These are phyloP conservation scores for Nothobranchius kuhntae DNA, from an alignment of 2,113 vertebrate genomes.

Conservation along the genomic window DNA sequence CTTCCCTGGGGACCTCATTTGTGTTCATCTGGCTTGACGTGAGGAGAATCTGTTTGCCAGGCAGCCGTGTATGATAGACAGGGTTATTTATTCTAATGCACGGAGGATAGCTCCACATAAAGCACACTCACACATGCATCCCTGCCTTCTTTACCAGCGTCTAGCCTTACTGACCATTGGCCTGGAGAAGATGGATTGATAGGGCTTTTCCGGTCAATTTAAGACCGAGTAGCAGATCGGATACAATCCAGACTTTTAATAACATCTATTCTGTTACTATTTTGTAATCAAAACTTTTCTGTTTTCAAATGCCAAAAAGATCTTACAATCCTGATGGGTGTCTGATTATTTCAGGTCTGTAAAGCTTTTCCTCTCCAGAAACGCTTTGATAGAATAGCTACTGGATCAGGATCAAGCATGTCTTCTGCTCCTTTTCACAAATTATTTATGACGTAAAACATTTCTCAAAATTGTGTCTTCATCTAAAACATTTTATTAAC, in stretches of 20 bases:
- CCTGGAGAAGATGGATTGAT: background rate
- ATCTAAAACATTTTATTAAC: no score
- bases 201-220: background rate
- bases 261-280: background rate
- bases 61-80: constrained; percentile 62
- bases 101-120: constrained; percentile 13
- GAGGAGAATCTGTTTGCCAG: constrained; percentile 67
- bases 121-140: constrained; percentile 2
- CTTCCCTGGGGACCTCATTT: constrained; percentile 69
- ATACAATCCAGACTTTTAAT: background rate
- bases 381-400: no score
- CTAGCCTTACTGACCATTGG: background rate
- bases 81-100: constrained; percentile 67
- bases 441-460: no score
- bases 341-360: no score
- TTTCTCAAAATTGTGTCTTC: no score
- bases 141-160: background rate
- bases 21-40: constrained; percentile 69
- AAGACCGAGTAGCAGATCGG: background rate
- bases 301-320: background rate
- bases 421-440: no score
- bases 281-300: background rate
- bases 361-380: no score
- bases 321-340: background rate
- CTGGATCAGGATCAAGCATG: no score